Evolutionary conservation across 2,113 vertebrate genomes (phyloP), one percentile per base, ranked within the genome.

Genomic region (Chamaea fasciata): DNA sequence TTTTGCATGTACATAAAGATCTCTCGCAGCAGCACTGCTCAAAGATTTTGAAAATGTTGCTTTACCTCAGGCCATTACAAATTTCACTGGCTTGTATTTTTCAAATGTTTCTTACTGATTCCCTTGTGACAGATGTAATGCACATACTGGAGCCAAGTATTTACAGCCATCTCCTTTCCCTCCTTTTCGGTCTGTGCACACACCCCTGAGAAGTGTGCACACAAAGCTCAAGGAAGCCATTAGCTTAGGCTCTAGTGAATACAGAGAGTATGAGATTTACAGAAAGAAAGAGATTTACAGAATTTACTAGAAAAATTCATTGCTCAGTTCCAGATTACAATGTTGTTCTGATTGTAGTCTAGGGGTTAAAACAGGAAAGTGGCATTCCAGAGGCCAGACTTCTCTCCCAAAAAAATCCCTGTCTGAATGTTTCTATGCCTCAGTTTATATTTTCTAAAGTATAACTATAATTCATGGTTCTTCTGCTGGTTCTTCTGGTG

Each of bases 151-250:
- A 94, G 95, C 95, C 96, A 97, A 97, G 84, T 90, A 97, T 96
- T 97, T 97, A 95, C 86, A 94, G 55, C 62, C 73, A 96, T 94
- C 87, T 96, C 82, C 77, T 87, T 96, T 94, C 57, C 80, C 93
- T 95, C 76, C 17, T 91, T 92, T 94, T 95, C 96, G 96, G 93
- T 84, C 91, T 84, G 24, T 81, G 69, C 42, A 83, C 73, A 77
- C 52, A 53, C 84, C 96, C 91, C 90, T 56, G 86, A 95, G 96
- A 93, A 95, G 90, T 31, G 49, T 59, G 73, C 80, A 89, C 64
- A 91, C 90, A 97, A 95, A 97, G 87, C 94, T 82, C 92, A 94
- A 65, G 92, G 78, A 96, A 96, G 20, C 79, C 93, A 95, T 97
- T 97, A 96, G 39, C 73, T 95, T 75, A 92, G 76, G 74, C 37